Base-by-base conservation (phyloP, 2,797 vertebrate genomes). In the Adrianichthys oophorus region DNA sequence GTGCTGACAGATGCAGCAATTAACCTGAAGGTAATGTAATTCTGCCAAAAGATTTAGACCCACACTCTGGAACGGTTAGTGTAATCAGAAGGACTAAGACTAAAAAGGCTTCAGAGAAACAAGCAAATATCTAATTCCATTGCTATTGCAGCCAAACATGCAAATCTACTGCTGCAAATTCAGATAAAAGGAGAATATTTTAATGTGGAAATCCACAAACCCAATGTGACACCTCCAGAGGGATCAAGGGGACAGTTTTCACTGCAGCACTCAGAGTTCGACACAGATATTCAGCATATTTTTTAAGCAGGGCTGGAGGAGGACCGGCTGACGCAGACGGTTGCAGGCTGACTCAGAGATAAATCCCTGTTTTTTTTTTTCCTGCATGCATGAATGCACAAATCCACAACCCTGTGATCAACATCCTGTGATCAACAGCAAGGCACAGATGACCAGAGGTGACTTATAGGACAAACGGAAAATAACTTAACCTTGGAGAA, bases 211-310 rank as follows among this genome's bases (percentile, higher is more conserved):
- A 37, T 15, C 43, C 49, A 15, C 13, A 8, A 4, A 52, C 52
- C 56, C 24, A 18, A 23, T 55, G 32, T 58, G 57, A 72, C 59
- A 42, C 37, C 26, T 64, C 61, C 45, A 10, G 16, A 42, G 62
- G 57, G 58, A 62, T 50, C 32, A 41, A 61, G 44, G 43, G 29
- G 37, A 46, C 42, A 60, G 15, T 59, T 56, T 59, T 55, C 50
- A 14, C 59, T 51, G 70, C 74, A 41, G 42, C 69, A 56, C 51
- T 10, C 42, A 56, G 48, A 58, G 70, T 65, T 54, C 72, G 54
- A 70, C 62, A 45, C 63, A 68, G 72, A 79, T 23, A 76, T 42
- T 62, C 67, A 68, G 76, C 60, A 59, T 62, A 59, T 41, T 55
- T 48, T 23, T 52, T 48, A 14, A 72, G 55, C 18, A 19, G 42